Conservation (phyloP, 2,113 vertebrate genomes). For the Stigmatopora argus region DNA sequence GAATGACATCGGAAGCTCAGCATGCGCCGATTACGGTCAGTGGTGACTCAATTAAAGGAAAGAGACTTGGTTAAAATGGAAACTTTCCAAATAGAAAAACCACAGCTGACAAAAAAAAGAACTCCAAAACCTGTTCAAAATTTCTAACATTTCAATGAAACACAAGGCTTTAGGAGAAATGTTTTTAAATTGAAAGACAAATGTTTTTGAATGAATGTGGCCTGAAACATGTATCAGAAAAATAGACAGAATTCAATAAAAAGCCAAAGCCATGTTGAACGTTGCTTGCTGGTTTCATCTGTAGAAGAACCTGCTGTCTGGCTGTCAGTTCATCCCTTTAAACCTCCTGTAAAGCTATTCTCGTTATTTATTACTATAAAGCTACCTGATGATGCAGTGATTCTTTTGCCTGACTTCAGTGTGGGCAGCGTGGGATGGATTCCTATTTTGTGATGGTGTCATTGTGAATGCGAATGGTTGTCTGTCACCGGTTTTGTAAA, state of each 20-base stretch:
- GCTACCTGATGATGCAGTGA: too few relatives aligned
- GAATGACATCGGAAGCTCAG: not conserved
- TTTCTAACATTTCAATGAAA: not conserved
- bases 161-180: not conserved
- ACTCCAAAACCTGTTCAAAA: not conserved
- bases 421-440: too few relatives aligned
- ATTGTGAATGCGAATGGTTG: too few relatives aligned
- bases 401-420: too few relatives aligned
- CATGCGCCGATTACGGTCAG: not conserved
- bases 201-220: not conserved
- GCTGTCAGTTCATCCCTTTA: not conserved
- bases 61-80: not conserved
- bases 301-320: too few relatives aligned
- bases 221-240: not conserved
- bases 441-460: too few relatives aligned
- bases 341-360: too few relatives aligned
- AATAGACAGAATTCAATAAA: not conserved
- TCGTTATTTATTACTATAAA: too few relatives aligned
- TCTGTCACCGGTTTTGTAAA: too few relatives aligned
- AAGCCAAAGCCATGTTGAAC: not conserved
- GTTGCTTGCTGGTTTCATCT: not conserved
- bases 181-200: not conserved
- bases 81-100: not conserved
- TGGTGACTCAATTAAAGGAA: not conserved
- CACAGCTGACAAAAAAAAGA: not conserved